A percentile compares a stretch with the other conserved stretches of the same genome.
Conservation (phyloP, 2,797 vertebrate genomes). For the Delichon dasypus region DNA sequence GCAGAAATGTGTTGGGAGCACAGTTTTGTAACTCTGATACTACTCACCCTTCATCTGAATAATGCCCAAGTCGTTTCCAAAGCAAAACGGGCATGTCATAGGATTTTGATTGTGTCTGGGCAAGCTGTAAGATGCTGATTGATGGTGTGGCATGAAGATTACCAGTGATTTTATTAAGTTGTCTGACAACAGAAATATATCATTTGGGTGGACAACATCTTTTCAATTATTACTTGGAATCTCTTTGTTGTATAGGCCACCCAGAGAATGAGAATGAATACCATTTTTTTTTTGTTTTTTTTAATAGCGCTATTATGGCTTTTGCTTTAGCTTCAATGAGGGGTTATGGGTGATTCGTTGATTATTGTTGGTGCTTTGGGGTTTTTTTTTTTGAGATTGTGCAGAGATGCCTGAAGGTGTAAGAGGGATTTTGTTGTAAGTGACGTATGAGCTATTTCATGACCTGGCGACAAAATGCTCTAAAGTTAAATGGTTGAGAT, state of each 20-base stretch:
- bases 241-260: background rate
- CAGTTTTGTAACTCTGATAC: background rate
- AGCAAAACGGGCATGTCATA: background rate
- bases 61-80: background rate
- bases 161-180: background rate
- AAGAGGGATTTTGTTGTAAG: background rate
- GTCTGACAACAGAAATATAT: background rate
- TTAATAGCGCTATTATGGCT: too few species aligned
- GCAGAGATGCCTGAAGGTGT: background rate
- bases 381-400: background rate
- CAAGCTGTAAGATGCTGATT: background rate
- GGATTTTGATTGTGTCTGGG: background rate
- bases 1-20: background rate
- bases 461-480: background rate
- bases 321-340: background rate
- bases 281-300: background rate
- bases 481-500: background rate
- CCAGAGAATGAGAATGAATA: background rate
- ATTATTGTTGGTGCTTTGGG: background rate
- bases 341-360: background rate
- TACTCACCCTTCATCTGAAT: background rate
- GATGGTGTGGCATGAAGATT: background rate
- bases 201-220: background rate
- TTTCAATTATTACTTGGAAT: background rate
- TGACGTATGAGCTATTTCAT: background rate